Evolutionary conservation across 2,888 invertebrate species (phyloP).

Genomic region (Nomada flava): DNA sequence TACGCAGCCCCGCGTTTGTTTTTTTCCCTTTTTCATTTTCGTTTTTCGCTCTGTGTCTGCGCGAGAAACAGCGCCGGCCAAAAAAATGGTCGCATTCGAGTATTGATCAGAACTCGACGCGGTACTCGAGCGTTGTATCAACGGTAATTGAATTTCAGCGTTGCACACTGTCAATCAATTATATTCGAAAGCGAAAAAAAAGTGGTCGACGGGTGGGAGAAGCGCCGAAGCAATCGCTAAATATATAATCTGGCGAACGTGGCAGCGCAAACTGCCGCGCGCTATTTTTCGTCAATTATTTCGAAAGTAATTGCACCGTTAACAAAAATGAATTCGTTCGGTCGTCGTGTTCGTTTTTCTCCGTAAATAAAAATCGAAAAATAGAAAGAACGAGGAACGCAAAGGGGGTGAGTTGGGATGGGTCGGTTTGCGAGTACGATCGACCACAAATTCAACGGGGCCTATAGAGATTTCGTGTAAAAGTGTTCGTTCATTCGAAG

Average conservation of each 20-base stretch:
- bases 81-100: conserved; percentile 19
- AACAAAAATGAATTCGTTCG: conserved; percentile 39
- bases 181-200: conserved; percentile 24
- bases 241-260: conserved; percentile 43
- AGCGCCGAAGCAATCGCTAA: conserved; percentile 25
- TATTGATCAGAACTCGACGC: conserved; percentile 45
- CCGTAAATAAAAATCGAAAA: too few relatives aligned
- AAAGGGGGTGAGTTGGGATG: not conserved
- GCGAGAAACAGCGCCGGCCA: not conserved
- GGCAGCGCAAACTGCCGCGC: conserved; percentile 23
- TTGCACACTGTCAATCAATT: conserved; percentile 54
- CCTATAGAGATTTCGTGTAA: not conserved
- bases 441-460: conserved; percentile 1
- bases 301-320: conserved; percentile 50
- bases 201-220: not conserved
- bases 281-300: conserved; percentile 44
- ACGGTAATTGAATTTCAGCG: conserved; percentile 54
- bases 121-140: conserved; percentile 42
- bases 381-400: not conserved
- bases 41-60: not conserved
- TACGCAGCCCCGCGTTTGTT: too few relatives aligned
- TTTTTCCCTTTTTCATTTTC: too few relatives aligned
- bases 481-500: not conserved
- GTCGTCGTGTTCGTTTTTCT: conserved; percentile 15
- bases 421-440: not conserved